phyloP scores from a whole-genome alignment of 2,888 invertebrate genomes.

The Tetramorium bicarinatum region DNA sequence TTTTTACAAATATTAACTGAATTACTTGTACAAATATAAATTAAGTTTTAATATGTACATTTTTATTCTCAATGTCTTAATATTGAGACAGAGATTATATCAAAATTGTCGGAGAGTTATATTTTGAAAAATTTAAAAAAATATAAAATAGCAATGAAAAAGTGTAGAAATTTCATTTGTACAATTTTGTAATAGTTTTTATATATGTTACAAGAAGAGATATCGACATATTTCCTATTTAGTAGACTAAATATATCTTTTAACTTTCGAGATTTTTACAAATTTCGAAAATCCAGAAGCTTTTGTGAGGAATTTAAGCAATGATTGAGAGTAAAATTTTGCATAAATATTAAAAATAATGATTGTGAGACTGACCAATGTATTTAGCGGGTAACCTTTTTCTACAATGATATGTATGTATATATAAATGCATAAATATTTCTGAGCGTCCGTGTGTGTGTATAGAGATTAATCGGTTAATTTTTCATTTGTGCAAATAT shows the following conservation, averaged over 20 bases:
- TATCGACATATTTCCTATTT: not conserved
- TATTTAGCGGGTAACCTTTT: conserved; percentile 83
- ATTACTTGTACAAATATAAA: not conserved
- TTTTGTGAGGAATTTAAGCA: conserved; percentile 22
- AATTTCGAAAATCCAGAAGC: conserved; percentile 7
- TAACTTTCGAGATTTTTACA: not conserved
- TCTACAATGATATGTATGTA: conserved; percentile 73
- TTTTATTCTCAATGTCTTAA: not conserved
- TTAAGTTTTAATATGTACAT: not conserved
- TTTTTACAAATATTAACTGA: not conserved
- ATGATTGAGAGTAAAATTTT: conserved; percentile 54
- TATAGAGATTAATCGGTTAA: conserved; percentile 69
- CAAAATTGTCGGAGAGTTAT: not conserved
- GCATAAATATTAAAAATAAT: conserved; percentile 77
- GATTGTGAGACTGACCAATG: conserved; percentile 86
- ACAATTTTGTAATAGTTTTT: not conserved
- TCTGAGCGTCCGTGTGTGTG: conserved; percentile 4
- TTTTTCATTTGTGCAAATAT: conserved; percentile 75
- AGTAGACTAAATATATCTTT: not conserved
- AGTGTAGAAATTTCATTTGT: not conserved
- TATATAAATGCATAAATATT: conserved; percentile 29
- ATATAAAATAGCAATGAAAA: not conserved
- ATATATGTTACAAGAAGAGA: not conserved
- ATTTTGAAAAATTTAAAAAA: not conserved
- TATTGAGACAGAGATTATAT: not conserved